Evolutionary conservation across 2,113 vertebrate species (phyloP).

Genomic region (Callopanchax toddi): DNA sequence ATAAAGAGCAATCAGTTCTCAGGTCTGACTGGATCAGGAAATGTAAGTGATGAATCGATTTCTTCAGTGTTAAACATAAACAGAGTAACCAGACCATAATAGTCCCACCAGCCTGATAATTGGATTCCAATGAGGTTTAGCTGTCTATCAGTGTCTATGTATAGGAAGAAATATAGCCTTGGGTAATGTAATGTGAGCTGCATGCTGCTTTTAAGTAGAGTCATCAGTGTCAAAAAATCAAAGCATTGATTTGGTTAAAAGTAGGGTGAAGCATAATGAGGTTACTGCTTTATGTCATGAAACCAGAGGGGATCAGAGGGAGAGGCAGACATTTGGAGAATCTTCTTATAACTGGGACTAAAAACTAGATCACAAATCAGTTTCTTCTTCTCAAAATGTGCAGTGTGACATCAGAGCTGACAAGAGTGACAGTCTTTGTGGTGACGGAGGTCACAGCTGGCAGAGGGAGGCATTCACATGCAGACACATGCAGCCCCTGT

Average conservation of each 20-base stretch:
- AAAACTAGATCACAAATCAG: background rate
- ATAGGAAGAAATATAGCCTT: background rate
- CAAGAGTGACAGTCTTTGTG: constrained; percentile 42
- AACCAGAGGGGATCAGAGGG: constrained; percentile 1
- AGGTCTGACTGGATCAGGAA: background rate
- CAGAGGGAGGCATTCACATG: background rate
- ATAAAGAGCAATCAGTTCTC: constrained; percentile 8
- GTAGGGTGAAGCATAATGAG: constrained; percentile 28
- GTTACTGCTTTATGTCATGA: constrained; percentile 15
- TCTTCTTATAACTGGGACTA: too few species aligned
- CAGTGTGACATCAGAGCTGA: constrained; percentile 21
- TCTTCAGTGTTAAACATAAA: constrained; percentile 19
- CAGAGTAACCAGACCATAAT: constrained; percentile 27
- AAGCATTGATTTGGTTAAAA: constrained; percentile 43
- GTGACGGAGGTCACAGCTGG: constrained; percentile 17
- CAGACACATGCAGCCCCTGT: constrained; percentile 37
- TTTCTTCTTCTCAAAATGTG: constrained; percentile 12
- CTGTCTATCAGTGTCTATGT: constrained; percentile 20
- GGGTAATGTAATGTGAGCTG: background rate
- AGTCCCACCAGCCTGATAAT: constrained; percentile 23
- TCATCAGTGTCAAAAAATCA: constrained; percentile 20
- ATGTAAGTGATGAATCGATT: constrained; percentile 1
- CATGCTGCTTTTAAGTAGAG: constrained; percentile 20
- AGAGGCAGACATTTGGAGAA: background rate
- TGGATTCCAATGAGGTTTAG: constrained; percentile 8